Percentiles rank a stretch among this genome's conserved stretches.
Conservation (phyloP, 1,140 invertebrate species). For the Scaptomyza graminum region DNA sequence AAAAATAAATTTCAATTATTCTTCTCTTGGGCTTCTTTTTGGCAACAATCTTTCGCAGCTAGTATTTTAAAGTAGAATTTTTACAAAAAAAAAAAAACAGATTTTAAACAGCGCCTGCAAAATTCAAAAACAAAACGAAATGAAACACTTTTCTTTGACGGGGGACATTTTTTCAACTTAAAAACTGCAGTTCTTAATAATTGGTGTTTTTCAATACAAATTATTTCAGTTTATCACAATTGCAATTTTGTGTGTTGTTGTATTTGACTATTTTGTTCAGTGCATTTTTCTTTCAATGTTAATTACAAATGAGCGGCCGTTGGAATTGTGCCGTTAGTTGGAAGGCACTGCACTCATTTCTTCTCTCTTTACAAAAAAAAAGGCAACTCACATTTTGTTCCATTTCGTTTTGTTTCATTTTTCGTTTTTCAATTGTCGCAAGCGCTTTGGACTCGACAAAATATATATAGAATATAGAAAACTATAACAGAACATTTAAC, state of each 20-base stretch:
- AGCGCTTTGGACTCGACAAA: slow-evolving; percentile 14
- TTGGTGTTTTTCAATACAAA: slow-evolving; percentile 12
- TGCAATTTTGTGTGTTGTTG: slow-evolving; percentile 17
- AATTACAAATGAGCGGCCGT: background rate
- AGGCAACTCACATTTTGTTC: slow-evolving; percentile 1
- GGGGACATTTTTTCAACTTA: background rate
- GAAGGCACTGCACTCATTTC: slow-evolving; percentile 10
- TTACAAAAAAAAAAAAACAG: background rate
- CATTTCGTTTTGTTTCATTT: slow-evolving; percentile 14
- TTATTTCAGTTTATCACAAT: slow-evolving; percentile 40
- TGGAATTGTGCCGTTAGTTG: slow-evolving; percentile 5
- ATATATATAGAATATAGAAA: background rate
- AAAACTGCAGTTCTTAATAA: slow-evolving; percentile 7
- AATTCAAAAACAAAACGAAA: background rate
- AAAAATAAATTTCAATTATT: slow-evolving; percentile 58
- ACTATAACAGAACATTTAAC: slow-evolving; percentile 26
- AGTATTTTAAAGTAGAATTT: slow-evolving; percentile 19
- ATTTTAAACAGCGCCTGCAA: background rate
- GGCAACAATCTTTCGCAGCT: slow-evolving; percentile 56
- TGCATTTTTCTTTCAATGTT: background rate
- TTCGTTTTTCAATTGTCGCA: slow-evolving; percentile 13
- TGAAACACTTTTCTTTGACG: slow-evolving; percentile 20
- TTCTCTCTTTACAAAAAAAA: slow-evolving; percentile 6
- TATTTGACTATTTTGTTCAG: slow-evolving; percentile 8
- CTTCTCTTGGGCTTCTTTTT: slow-evolving; percentile 46